Base-by-base conservation (phyloP, 2,113 vertebrate genomes). In the Leiothrix lutea region DNA sequence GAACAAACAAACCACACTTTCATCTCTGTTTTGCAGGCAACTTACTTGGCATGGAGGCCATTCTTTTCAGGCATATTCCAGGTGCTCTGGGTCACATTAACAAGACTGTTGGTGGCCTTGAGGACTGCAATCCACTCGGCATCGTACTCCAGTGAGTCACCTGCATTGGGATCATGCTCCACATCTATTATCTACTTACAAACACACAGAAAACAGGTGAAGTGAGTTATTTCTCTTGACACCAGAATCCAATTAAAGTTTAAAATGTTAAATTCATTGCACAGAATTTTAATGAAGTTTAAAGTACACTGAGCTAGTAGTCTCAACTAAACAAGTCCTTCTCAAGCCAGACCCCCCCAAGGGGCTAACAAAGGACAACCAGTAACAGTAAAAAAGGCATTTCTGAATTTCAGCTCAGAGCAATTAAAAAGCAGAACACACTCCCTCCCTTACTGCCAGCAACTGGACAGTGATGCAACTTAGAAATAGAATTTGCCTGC, bases 1-100 rank as follows among this genome's bases (percentile, higher is more conserved):
- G 20, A 40, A 40, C 28, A 33, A 62, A 35, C 24, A 15, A 73
- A 23, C 20, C 26, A 53, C 13, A 11, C 20, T 64, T 67, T 29
- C 8, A 24, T 23, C 36, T 45, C 44, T 51, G 3, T 29, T 85
- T 82, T 23, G 18, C 25, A 36, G 10, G 17, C 20, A 9, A 93
- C 95, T 80, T 94, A 99, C 99, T 98, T 98, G 90, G 98, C 82
- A 69, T 99, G 98, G 40, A 99, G 98, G 75, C 99, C 98, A 6
- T 99, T 99, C 70, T 99, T 98, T 94, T 99, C 98, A 7, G 99
- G 99, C 89, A 99, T 98, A 71, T 98, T 99, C 99, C 99, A 99
- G 2, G 95, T 96, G 48, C 94, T 97, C 18, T 96, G 95, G 29
- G 98, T 98, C 72, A 98, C 98, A 35, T 98, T 99, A 69, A 99